A percentile compares a stretch with the other conserved stretches of the same genome.
These are phyloP conservation scores for Turdus rufiventris DNA, from an alignment of 2,113 vertebrate species.

Conservation along the genomic window DNA sequence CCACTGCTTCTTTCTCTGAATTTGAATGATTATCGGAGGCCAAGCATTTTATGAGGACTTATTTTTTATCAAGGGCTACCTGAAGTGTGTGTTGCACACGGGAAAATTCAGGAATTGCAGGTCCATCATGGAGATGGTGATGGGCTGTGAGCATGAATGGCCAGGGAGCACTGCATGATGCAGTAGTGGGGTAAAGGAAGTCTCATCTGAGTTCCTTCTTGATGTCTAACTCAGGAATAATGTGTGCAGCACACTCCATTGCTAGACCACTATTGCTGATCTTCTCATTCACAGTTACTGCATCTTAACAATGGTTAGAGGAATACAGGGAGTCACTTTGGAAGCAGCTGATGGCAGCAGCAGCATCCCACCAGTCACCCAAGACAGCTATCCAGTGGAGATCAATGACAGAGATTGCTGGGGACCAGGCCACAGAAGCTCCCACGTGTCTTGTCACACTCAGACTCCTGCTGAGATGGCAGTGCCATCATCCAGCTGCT, in stretches of 20 bases:
- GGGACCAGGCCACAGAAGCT: neutral
- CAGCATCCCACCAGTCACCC: neutral
- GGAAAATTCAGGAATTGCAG: neutral
- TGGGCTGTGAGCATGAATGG: accelerated
- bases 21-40: neutral
- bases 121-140: neutral
- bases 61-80: neutral
- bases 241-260: accelerated
- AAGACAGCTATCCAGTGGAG: neutral
- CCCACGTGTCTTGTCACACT: neutral
- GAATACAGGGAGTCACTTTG: neutral
- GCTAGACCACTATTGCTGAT: neutral
- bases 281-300: neutral
- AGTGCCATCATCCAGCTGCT: neutral
- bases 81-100: accelerated
- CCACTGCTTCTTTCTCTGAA: neutral
- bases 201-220: neutral
- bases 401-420: neutral
- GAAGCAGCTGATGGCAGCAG: neutral
- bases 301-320: neutral
- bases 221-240: neutral
- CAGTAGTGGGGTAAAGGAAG: neutral
- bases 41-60: neutral
- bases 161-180: neutral
- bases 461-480: neutral